Percentiles rank a stretch among this genome's conserved stretches.
These are phyloP conservation scores for Periophthalmus magnuspinnatus DNA, from an alignment of 2,797 vertebrate genomes.

Conservation along the genomic window DNA sequence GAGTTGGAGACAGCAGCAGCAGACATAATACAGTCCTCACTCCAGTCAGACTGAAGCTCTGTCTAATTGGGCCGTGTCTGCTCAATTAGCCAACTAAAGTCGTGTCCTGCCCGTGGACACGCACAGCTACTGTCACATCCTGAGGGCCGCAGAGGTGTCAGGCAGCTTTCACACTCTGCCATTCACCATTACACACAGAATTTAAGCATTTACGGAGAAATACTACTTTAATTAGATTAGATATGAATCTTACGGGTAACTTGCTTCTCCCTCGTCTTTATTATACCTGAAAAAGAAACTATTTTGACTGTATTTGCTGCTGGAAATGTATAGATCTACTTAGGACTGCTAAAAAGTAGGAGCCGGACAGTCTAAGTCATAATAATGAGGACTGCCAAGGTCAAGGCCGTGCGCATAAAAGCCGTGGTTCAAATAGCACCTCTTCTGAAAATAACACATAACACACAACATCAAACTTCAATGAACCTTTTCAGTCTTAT, in stretches of 20 bases:
- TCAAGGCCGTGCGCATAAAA: conserved; percentile 29
- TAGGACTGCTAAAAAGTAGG: too few species aligned
- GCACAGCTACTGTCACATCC: conserved; percentile 23
- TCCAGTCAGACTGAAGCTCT: conserved; percentile 14
- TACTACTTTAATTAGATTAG: not conserved
- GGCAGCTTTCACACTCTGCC: conserved; percentile 15
- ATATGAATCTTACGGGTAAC: too few species aligned
- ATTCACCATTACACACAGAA: conserved; percentile 7
- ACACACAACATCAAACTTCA: not conserved
- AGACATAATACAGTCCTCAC: conserved; percentile 33
- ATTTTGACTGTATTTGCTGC: not conserved
- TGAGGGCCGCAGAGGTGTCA: conserved; percentile 23
- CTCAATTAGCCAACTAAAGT: conserved; percentile 41
- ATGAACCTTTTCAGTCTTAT: conserved; percentile 1
- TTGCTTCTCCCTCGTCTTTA: too few species aligned
- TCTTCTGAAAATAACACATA: conserved; percentile 7
- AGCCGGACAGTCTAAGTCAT: conserved; percentile 25
- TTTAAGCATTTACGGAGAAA: not conserved
- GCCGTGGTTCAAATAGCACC: conserved; percentile 6
- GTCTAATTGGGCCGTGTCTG: conserved; percentile 42
- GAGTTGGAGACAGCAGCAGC: conserved; percentile 19
- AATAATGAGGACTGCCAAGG: conserved; percentile 29
- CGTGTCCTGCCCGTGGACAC: conserved; percentile 31
- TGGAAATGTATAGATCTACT: not conserved
- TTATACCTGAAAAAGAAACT: too few species aligned